These are phyloP conservation scores for Adelphocoris suturalis DNA, from an alignment of 2,888 invertebrate genomes.

Conservation along the genomic window DNA sequence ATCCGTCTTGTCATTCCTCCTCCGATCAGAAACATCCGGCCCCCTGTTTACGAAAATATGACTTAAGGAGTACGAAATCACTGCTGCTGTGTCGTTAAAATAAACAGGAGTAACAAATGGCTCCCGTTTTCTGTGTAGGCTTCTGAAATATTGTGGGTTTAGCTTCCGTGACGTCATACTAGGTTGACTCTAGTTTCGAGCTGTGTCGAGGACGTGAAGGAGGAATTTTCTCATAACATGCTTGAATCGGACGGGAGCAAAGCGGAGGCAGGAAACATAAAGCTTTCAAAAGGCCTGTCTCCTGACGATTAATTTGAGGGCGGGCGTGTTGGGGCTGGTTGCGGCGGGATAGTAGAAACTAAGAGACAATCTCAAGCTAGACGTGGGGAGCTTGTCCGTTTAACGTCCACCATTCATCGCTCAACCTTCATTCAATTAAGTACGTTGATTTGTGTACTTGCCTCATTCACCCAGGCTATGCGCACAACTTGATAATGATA, in stretches of 20 bases:
- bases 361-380: not conserved
- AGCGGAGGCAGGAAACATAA: slow-evolving; percentile 44
- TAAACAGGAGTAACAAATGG: not conserved
- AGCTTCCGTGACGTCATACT: not conserved
- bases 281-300: slow-evolving; percentile 34
- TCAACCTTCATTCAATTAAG: not conserved
- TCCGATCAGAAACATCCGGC: not conserved
- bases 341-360: not conserved
- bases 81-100: not conserved
- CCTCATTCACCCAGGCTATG: too few relatives aligned
- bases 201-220: not conserved
- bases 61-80: not conserved
- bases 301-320: slow-evolving; percentile 24
- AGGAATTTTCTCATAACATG: slow-evolving; percentile 42
- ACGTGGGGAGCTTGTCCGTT: not conserved
- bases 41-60: not conserved
- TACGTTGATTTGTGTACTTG: too few relatives aligned
- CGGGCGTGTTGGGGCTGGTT: not conserved
- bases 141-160: not conserved
- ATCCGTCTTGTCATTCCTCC: too few relatives aligned
- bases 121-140: not conserved
- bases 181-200: not conserved
- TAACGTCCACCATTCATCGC: not conserved
- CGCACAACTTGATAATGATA: too few relatives aligned
- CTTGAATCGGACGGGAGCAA: not conserved